Percentiles rank a stretch among this genome's conserved stretches.
Conservation (phyloP, 1,140 invertebrate genomes). For the Ladona fulva region DNA sequence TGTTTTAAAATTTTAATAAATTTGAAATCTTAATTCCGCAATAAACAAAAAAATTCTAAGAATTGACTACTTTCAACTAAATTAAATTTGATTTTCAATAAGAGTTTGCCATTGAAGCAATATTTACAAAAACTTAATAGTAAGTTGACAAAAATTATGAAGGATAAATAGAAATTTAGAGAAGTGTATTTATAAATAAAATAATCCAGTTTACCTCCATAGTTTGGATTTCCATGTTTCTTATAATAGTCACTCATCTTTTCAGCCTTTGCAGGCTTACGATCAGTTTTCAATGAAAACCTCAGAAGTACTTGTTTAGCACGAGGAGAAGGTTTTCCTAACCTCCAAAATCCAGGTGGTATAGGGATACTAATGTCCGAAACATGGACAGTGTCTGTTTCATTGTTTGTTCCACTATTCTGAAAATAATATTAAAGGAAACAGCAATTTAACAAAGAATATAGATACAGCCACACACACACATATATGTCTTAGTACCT, state of each 20-base stretch:
- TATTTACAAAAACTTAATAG: too few relatives aligned
- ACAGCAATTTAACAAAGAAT: too few relatives aligned
- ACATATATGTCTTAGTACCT: not conserved
- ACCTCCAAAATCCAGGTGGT: conserved; percentile 65
- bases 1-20: too few relatives aligned
- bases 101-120: too few relatives aligned
- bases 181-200: too few relatives aligned
- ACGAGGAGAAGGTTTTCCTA: conserved; percentile 51
- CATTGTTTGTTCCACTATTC: conserved; percentile 12
- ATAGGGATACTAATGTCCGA: conserved; percentile 45
- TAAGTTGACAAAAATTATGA: too few relatives aligned
- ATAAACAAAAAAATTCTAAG: too few relatives aligned
- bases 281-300: conserved; percentile 58
- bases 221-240: conserved; percentile 55
- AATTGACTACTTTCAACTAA: too few relatives aligned
- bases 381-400: conserved; percentile 34
- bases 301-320: conserved; percentile 59
- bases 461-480: not conserved
- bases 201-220: conserved; percentile 38
- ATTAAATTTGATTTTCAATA: too few relatives aligned
- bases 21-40: too few relatives aligned
- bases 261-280: conserved; percentile 49
- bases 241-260: conserved; percentile 53
- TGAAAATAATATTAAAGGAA: too few relatives aligned
- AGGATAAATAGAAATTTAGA: too few relatives aligned